Evolutionary conservation across 92 coral and sea anemone species (phyloP).

Genomic region (Muricea muricata): DNA sequence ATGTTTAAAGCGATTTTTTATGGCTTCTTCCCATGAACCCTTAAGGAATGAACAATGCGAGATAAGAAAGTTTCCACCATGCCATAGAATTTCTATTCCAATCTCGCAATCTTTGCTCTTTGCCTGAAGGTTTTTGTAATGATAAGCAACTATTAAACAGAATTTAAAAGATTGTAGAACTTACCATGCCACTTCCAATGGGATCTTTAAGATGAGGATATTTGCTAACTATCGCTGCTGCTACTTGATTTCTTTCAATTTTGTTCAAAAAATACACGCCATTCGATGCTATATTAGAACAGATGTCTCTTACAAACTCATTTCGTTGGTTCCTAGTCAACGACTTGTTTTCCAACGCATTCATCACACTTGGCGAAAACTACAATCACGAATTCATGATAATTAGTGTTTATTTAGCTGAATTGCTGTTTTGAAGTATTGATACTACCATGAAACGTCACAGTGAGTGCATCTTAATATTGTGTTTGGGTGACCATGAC

Average conservation of each 20-base stretch:
- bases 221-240: neutral
- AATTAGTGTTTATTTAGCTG: no score
- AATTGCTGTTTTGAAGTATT: no score
- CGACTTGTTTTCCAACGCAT: neutral
- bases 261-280: neutral
- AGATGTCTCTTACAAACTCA: neutral
- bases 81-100: neutral
- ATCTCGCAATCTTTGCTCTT: no score
- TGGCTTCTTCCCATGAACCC: slow-evolving; percentile 28
- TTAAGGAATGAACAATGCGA: neutral
- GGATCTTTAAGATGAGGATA: neutral
- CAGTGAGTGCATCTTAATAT: no score
- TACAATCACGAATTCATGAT: no score
- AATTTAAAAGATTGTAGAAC: neutral
- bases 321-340: neutral
- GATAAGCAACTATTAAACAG: neutral
- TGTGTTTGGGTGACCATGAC: no score
- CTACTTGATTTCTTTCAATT: neutral
- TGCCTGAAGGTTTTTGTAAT: neutral
- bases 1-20: slow-evolving; percentile 13
- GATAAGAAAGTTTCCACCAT: neutral
- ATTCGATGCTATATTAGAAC: neutral
- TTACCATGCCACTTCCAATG: slow-evolving; percentile 1
- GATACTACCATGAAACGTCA: no score
- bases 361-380: neutral